Percentiles rank a stretch among this genome's conserved stretches.
Evolutionary conservation across 1,140 invertebrate genomes (phyloP).

Genomic region (Yoshiicerus persimilis): DNA sequence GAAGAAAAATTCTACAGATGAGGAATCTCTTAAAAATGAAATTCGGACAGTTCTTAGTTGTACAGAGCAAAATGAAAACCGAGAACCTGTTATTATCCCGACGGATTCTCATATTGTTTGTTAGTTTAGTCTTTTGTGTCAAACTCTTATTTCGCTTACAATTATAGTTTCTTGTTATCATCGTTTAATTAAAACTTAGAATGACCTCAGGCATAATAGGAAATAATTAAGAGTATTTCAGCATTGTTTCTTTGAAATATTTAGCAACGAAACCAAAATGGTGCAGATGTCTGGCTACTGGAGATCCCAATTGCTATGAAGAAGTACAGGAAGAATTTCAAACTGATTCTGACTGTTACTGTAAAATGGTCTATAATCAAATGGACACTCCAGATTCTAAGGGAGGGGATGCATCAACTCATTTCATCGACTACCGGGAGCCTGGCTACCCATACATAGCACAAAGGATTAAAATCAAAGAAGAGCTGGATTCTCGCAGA

Average conservation of each 20-base stretch:
- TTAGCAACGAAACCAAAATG: slow-evolving; percentile 32
- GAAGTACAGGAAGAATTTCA: slow-evolving; percentile 29
- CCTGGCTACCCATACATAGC: slow-evolving; percentile 43
- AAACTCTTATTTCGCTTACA: no score
- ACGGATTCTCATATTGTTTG: slow-evolving; percentile 41
- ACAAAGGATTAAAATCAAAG: neutral
- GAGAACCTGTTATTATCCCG: slow-evolving; percentile 32
- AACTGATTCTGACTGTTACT: slow-evolving; percentile 35
- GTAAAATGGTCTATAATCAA: slow-evolving; percentile 30
- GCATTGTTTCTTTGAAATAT: neutral
- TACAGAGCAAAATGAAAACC: slow-evolving; percentile 32
- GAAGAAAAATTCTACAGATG: neutral
- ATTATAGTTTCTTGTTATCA: no score
- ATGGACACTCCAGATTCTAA: neutral
- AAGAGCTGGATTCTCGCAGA: slow-evolving; percentile 22
- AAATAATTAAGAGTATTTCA: no score
- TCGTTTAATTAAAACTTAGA: no score
- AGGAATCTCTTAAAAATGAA: neutral
- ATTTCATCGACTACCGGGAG: slow-evolving; percentile 40
- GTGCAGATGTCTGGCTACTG: slow-evolving; percentile 46
- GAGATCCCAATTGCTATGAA: slow-evolving; percentile 41
- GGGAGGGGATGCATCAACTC: neutral
- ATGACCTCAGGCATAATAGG: no score
- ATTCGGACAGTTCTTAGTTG: slow-evolving; percentile 33
- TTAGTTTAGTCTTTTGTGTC: neutral